Base-by-base conservation (phyloP, 2,888 invertebrate species). In the Ornithoptera priamus region DNA sequence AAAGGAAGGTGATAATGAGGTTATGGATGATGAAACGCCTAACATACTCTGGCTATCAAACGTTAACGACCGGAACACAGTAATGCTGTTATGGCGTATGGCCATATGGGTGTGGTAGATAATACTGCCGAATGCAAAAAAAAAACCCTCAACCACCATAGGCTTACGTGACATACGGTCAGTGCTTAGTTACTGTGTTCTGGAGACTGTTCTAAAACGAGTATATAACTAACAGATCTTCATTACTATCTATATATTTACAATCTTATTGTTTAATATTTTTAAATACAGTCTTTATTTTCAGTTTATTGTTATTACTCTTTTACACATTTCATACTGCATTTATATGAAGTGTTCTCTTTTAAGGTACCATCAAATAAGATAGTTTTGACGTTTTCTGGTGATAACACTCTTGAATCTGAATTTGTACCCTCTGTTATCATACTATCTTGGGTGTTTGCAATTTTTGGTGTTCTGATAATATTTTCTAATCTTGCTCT, bases 321-420 rank as follows among this genome's bases (percentile, higher is more conserved):
- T 71, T 82, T 85, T 4, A 83, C 81, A 74, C 91, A 92, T 42
- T 87, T 76, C 85, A 92, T 85, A 73, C 78, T 85, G 75, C 91
- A 92, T 73, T 84, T 86, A 70, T 90, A 92, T 0, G 87, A 74
- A 20, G 85, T 81, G 71, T 89, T 88, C 80, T 90, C 86, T 75
- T 85, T 83, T 46, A 89, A 73, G 0, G 81, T 68, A 30, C 58
- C 67, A 30, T 59, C 22, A 12, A 50, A 10, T 42, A 59, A 17
- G 24, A 58, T 63, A 36, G 63, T 60, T 24, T 70, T 66, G 1
- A 67, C 17, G n/a, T 56, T 67, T 15, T 57, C 67, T 63, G 60
- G 42, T 60, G 70, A 63, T 22, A 63, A 67, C 18, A 60, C 63
- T 17, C 63, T 42, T 3, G 66, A 53, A 46, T 67, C 63, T 60